These are phyloP conservation scores for Holocentrus rufus DNA, from an alignment of 2,797 vertebrate species.

Conservation along the genomic window DNA sequence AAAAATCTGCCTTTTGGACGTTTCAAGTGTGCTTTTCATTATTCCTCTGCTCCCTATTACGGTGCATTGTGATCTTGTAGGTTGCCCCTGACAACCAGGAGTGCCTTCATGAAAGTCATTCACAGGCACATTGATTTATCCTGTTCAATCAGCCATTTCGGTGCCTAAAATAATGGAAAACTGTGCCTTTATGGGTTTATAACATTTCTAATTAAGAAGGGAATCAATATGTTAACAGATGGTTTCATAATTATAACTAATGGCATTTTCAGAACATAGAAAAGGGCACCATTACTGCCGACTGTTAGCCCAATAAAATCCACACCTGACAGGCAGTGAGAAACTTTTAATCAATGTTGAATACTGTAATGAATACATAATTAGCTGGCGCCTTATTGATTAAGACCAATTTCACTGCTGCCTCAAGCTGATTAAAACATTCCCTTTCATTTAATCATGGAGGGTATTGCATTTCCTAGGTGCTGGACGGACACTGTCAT, in stretches of 20 bases:
- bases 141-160: conserved; percentile 41
- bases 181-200: conserved; percentile 36
- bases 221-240: conserved; percentile 55
- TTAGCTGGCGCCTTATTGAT: conserved; percentile 53
- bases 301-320: conserved; percentile 40
- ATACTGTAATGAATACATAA: conserved; percentile 59
- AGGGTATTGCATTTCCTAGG: conserved; percentile 19
- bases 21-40: conserved; percentile 46
- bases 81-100: conserved; percentile 38
- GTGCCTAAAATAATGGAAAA: conserved; percentile 22
- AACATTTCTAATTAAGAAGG: conserved; percentile 59
- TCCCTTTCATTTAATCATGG: conserved; percentile 37
- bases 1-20: conserved; percentile 22
- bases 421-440: conserved; percentile 48
- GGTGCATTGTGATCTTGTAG: conserved; percentile 9
- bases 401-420: conserved; percentile 34
- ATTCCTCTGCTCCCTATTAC: conserved; percentile 13
- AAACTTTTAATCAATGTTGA: conserved; percentile 62
- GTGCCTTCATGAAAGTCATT: conserved; percentile 39
- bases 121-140: conserved; percentile 46
- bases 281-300: conserved; percentile 24
- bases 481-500: conserved; percentile 19
- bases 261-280: conserved; percentile 40
- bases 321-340: conserved; percentile 41
- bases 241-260: conserved; percentile 55